Conservation (phyloP, 64 coral and sea anemone genomes). For the Exaiptasia diaphana region DNA sequence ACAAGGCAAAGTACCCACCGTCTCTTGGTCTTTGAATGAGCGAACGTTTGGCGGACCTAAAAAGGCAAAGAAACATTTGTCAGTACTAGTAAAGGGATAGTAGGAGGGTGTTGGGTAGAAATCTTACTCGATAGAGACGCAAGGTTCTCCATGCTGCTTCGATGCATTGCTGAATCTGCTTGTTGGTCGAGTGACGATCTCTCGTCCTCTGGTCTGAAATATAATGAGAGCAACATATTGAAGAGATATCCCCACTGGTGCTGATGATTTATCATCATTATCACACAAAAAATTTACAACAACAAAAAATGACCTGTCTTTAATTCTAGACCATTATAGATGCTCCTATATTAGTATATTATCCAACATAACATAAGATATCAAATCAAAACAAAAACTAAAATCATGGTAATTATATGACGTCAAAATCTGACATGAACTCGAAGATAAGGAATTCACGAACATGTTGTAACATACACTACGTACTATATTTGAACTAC, state of each 20-base stretch:
- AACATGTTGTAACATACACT: too few species aligned
- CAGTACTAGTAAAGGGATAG: background rate
- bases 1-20: constrained; percentile 39
- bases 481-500: too few species aligned
- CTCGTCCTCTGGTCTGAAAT: background rate
- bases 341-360: too few species aligned
- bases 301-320: too few species aligned
- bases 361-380: too few species aligned
- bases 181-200: background rate
- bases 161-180: background rate
- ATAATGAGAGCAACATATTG: background rate
- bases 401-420: too few species aligned
- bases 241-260: background rate
- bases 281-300: background rate
- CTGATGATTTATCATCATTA: background rate
- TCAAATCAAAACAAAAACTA: too few species aligned
- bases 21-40: constrained; percentile 92
- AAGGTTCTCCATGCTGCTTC: constrained; percentile 16
- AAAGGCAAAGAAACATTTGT: background rate
- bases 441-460: too few species aligned
- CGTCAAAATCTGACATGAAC: too few species aligned
- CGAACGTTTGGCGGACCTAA: constrained; percentile 64
- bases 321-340: background rate
- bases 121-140: background rate
- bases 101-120: background rate